These are phyloP conservation scores for Callocephalon fimbriatum DNA, from an alignment of 2,113 vertebrate species.

Conservation along the genomic window DNA sequence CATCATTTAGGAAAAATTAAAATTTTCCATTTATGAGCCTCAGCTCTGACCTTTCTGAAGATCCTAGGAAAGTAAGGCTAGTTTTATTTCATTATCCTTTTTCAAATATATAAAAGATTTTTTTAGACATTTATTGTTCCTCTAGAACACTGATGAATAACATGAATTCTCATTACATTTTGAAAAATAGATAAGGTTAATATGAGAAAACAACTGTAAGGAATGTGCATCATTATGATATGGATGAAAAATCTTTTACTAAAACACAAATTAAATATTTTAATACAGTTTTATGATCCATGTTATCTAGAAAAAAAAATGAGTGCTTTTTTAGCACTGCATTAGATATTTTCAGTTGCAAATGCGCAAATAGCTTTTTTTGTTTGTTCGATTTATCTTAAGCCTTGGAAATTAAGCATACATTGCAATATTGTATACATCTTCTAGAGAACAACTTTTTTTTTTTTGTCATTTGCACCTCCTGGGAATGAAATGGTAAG, in stretches of 20 bases:
- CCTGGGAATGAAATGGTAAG: not conserved
- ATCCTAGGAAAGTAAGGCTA: not conserved
- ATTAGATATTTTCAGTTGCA: not conserved
- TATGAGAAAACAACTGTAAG: not conserved
- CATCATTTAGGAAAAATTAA: not conserved
- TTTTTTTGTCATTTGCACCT: not conserved
- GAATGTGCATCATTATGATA: not conserved
- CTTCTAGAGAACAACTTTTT: not conserved
- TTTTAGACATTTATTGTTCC: not conserved
- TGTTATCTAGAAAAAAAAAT: not conserved
- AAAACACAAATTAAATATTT: not conserved
- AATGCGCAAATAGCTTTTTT: not conserved
- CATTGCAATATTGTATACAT: not conserved
- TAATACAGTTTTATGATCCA: not conserved
- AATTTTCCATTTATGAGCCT: not conserved
- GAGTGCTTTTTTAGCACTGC: not conserved
- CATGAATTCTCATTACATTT: not conserved
- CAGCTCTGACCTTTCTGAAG: not conserved
- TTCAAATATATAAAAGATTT: not conserved
- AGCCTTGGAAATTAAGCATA: not conserved
- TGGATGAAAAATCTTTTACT: not conserved
- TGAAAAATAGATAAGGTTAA: not conserved
- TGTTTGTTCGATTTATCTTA: not conserved
- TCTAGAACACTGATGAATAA: not conserved
- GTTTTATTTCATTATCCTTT: not conserved